Evolutionary conservation across 2,113 vertebrate genomes (phyloP).

Genomic region (human): GRCh38 chr2:106680001-106680500

Average conservation of each 20-base stretch:
- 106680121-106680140: not conserved
- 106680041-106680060: not conserved
- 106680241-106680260: not conserved
- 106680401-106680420: not conserved
- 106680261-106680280: not conserved
- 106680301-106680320: not conserved
- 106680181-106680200: not conserved
- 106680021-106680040: not conserved
- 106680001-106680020: not conserved
- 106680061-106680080: not conserved
- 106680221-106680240: constrained; percentile 20
- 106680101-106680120: not conserved
- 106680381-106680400: not conserved
- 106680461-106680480: not conserved
- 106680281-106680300: not conserved
- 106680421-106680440: not conserved
- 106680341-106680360: not conserved
- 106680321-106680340: not conserved
- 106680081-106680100: not conserved
- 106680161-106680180: constrained; percentile 17
- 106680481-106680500: not conserved
- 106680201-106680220: not conserved
- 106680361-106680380: not conserved
- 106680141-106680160: not conserved
- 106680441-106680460: not conserved